Conservation (phyloP, 2,888 invertebrate species). For the Scaptomyza reducta region DNA sequence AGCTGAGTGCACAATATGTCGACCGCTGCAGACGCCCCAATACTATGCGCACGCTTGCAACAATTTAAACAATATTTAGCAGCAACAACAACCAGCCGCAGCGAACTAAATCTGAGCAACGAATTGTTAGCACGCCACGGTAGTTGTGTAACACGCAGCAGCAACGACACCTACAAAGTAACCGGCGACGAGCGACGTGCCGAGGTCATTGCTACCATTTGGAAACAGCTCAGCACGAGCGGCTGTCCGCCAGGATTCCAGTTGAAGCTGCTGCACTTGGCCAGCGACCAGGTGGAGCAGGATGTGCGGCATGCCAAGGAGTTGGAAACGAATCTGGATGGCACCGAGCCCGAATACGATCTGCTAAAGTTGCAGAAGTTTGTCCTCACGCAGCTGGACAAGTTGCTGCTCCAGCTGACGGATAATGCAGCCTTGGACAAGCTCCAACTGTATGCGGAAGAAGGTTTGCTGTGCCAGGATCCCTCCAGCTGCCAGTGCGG, state of each 20-base stretch:
- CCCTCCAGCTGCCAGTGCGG: conserved; percentile 41
- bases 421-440: conserved; percentile 74
- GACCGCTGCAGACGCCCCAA: conserved; percentile 35
- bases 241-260: conserved; percentile 72
- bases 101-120: conserved; percentile 48
- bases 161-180: conserved; percentile 78
- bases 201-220: conserved; percentile 68
- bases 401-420: conserved; percentile 64
- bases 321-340: conserved; percentile 53
- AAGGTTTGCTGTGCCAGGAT: conserved; percentile 44
- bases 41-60: conserved; percentile 65
- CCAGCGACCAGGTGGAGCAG: conserved; percentile 53
- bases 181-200: conserved; percentile 62
- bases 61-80: conserved; percentile 71
- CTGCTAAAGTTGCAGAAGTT: conserved; percentile 78
- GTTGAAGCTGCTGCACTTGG: conserved; percentile 57
- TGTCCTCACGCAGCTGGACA: conserved; percentile 62
- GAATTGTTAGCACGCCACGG: conserved; percentile 37
- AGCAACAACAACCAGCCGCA: conserved; percentile 26
- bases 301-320: conserved; percentile 65
- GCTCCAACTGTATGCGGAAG: conserved; percentile 63
- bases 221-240: conserved; percentile 64
- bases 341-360: conserved; percentile 59
- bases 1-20: conserved; percentile 55
- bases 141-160: conserved; percentile 76